Percentiles rank a stretch among this genome's conserved stretches.
Conservation (phyloP, 2,888 invertebrate genomes). For the Diaperis boleti region DNA sequence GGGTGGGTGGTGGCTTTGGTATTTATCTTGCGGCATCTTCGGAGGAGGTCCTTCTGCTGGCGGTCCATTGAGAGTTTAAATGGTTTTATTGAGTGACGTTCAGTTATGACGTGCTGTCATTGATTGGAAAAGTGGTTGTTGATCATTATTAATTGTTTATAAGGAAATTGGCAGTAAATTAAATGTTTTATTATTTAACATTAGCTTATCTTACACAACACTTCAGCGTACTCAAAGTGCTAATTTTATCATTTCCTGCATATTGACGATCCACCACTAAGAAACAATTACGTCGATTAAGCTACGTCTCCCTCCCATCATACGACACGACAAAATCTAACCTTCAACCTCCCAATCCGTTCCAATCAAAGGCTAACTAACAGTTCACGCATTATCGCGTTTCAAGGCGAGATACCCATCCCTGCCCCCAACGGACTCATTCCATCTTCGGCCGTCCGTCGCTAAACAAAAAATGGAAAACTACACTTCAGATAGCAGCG, state of each 20-base stretch:
- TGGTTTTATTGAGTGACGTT: not conserved
- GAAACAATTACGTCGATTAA: too few relatives aligned
- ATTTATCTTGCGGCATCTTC: slow-evolving; percentile 25
- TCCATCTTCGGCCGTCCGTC: not conserved
- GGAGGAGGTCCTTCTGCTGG: slow-evolving; percentile 7
- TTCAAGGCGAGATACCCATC: slow-evolving; percentile 14
- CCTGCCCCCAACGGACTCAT: slow-evolving; percentile 19
- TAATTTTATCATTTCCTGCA: too few relatives aligned
- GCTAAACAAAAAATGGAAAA: slow-evolving; percentile 82
- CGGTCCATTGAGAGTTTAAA: slow-evolving; percentile 6
- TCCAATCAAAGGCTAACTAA: slow-evolving; percentile 25
- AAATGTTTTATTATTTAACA: too few relatives aligned
- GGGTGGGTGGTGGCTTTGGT: slow-evolving; percentile 30
- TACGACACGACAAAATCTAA: slow-evolving; percentile 25
- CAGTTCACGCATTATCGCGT: slow-evolving; percentile 33
- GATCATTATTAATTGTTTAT: too few relatives aligned
- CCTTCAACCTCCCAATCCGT: slow-evolving; percentile 5
- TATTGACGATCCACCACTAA: too few relatives aligned
- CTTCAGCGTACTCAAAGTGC: too few relatives aligned
- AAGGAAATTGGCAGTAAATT: too few relatives aligned
- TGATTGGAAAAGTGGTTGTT: too few relatives aligned
- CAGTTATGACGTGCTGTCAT: not conserved
- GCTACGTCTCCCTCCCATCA: too few relatives aligned
- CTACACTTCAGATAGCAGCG: slow-evolving; percentile 88
- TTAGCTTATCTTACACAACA: too few relatives aligned